phyloP scores from a whole-genome alignment of 2,888 invertebrate species.

The Chorisops tibialis region DNA sequence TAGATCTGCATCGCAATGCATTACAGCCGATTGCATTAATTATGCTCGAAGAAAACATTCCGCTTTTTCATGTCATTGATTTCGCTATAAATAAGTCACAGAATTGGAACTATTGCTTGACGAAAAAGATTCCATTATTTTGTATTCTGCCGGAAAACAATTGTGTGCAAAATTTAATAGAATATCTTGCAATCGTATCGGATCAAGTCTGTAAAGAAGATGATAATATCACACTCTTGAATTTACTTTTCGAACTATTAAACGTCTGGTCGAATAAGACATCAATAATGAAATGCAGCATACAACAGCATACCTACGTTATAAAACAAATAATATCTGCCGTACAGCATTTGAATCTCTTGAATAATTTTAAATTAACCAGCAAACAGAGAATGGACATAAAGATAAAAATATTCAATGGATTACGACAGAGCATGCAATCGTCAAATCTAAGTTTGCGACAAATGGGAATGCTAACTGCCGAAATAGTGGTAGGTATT shows the following conservation, averaged over 20 bases:
- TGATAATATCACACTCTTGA: slow-evolving; percentile 44
- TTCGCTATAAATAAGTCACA: slow-evolving; percentile 54
- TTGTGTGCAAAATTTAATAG: slow-evolving; percentile 60
- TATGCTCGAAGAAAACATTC: slow-evolving; percentile 56
- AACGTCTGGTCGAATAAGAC: slow-evolving; percentile 68
- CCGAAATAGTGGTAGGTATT: slow-evolving; percentile 62
- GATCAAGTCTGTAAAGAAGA: slow-evolving; percentile 40
- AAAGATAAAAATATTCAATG: slow-evolving; percentile 57
- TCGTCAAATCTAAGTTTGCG: slow-evolving; percentile 60
- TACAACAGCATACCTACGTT: slow-evolving; percentile 68
- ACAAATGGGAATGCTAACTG: slow-evolving; percentile 70
- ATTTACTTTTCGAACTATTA: slow-evolving; percentile 57
- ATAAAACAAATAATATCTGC: slow-evolving; percentile 64
- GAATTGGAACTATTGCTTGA: slow-evolving; percentile 67
- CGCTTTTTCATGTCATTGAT: slow-evolving; percentile 49
- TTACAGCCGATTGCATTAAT: slow-evolving; percentile 59
- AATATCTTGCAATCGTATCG: slow-evolving; percentile 56
- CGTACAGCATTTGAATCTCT: slow-evolving; percentile 53
- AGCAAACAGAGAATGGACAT: slow-evolving; percentile 36
- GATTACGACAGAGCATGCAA: slow-evolving; percentile 68
- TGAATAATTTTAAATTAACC: slow-evolving; percentile 38
- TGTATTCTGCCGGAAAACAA: slow-evolving; percentile 53
- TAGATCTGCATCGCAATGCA: slow-evolving; percentile 57
- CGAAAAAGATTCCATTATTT: slow-evolving; percentile 60
- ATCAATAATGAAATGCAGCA: slow-evolving; percentile 59